Percentiles rank a stretch among this genome's conserved stretches.
Evolutionary conservation across 30 jellyfish, hydroid and myxozoan genomes (phyloP).

Genomic region (Cassiopea andromeda): DNA sequence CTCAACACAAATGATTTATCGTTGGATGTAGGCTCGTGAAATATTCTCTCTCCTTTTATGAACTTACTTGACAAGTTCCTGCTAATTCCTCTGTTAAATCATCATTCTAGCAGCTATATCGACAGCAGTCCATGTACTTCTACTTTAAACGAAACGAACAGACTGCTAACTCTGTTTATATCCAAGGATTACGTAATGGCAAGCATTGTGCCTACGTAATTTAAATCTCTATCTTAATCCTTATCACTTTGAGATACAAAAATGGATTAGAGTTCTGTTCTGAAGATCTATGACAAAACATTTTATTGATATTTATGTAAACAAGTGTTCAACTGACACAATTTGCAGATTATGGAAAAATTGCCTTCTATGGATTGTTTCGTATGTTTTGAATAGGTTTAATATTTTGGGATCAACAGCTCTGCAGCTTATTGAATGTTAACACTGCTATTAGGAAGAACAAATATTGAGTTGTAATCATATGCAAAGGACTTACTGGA

Average conservation of each 20-base stretch:
- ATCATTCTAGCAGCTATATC: too few species aligned
- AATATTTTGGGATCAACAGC: constrained; percentile 10
- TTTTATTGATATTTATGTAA: neutral
- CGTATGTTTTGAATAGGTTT: neutral
- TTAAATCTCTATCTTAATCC: neutral
- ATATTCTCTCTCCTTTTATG: too few species aligned
- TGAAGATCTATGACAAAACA: neutral
- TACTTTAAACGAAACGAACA: neutral
- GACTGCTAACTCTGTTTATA: neutral
- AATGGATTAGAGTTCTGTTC: constrained; percentile 4
- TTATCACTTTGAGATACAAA: neutral
- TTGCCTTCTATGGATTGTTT: neutral
- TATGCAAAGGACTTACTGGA: neutral
- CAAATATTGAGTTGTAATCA: constrained; percentile 7
- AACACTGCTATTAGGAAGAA: neutral
- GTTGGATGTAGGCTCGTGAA: too few species aligned
- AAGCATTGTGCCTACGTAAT: neutral
- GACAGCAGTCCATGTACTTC: too few species aligned
- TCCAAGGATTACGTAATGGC: neutral
- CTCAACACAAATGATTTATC: too few species aligned
- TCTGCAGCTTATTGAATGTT: neutral
- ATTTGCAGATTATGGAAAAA: constrained; percentile 1
- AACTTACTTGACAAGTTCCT: too few species aligned
- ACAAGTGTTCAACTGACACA: constrained; percentile 3
- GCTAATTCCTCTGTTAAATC: too few species aligned